A percentile compares a stretch with the other conserved stretches of the same genome.
phyloP scores from a whole-genome alignment of 2,797 vertebrate genomes.

The Parambassis ranga region DNA sequence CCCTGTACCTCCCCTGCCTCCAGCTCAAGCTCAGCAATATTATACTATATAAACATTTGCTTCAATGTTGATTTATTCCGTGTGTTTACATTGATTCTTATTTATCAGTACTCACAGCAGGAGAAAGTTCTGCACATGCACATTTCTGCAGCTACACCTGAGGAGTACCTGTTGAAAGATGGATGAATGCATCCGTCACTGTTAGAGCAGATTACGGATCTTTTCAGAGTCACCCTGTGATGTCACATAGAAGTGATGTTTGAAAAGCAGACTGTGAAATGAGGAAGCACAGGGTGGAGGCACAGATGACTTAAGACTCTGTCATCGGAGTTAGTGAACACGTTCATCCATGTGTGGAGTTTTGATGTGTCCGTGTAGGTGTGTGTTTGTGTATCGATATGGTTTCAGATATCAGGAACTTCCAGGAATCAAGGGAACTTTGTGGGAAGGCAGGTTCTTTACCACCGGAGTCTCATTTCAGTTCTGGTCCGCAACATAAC shows the following conservation, averaged over 20 bases:
- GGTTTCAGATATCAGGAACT: not conserved
- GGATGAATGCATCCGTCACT: not conserved
- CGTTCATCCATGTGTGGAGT: not conserved
- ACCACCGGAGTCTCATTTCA: not conserved
- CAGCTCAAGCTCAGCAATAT: too few relatives aligned
- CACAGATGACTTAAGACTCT: not conserved
- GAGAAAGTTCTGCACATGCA: too few relatives aligned
- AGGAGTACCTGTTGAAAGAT: not conserved
- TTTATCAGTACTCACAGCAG: too few relatives aligned
- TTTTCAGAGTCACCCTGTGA: too few relatives aligned
- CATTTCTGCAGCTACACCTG: not conserved
- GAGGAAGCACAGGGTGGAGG: not conserved
- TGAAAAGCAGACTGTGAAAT: not conserved
- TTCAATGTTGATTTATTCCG: too few relatives aligned
- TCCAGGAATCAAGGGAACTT: not conserved
- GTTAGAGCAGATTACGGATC: not conserved
- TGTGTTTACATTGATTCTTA: too few relatives aligned
- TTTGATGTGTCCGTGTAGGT: not conserved
- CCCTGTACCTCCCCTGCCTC: too few relatives aligned
- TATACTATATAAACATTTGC: too few relatives aligned
- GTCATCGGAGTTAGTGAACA: not conserved
- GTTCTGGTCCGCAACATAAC: too few relatives aligned
- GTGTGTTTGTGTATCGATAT: not conserved
- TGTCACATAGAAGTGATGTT: not conserved
- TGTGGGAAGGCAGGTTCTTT: not conserved